Conservation (phyloP, 2,888 invertebrate species). For the Exephanes ischioxanthus region DNA sequence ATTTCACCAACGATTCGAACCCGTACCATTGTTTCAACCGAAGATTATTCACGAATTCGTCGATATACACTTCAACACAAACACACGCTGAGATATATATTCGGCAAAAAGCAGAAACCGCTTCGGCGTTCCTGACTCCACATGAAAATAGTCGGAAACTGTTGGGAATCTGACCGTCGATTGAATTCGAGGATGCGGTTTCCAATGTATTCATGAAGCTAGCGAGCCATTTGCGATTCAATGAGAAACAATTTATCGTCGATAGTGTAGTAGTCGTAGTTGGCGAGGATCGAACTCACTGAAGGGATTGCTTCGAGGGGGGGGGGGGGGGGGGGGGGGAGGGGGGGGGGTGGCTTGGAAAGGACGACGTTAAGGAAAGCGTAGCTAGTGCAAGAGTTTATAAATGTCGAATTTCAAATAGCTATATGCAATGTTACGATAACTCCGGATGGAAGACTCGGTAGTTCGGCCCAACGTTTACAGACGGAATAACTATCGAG, state of each 20-base stretch:
- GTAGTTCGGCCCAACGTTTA: slow-evolving; percentile 1
- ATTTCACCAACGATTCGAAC: neutral
- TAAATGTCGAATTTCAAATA: slow-evolving; percentile 4
- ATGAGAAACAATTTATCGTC: slow-evolving; percentile 63
- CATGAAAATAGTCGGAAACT: slow-evolving; percentile 10
- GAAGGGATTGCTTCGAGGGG: neutral
- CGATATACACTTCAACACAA: neutral
- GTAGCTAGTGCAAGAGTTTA: neutral
- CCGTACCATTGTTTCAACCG: neutral
- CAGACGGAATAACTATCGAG: slow-evolving; percentile 29
- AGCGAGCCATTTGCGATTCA: slow-evolving; percentile 57
- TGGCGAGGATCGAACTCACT: neutral
- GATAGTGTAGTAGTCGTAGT: slow-evolving; percentile 14
- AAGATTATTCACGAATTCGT: neutral
- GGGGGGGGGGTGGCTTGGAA: neutral
- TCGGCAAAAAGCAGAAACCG: slow-evolving; percentile 2
- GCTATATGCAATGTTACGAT: neutral
- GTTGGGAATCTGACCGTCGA: slow-evolving; percentile 36
- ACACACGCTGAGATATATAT: neutral
- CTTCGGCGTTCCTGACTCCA: neutral
- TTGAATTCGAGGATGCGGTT: slow-evolving; percentile 36
- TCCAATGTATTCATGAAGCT: slow-evolving; percentile 46
- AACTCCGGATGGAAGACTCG: slow-evolving; percentile 1
- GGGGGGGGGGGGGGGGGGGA: neutral
- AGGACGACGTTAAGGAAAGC: slow-evolving; percentile 10